A percentile compares a stretch with the other conserved stretches of the same genome.
These are phyloP conservation scores for Cataglyphis livida DNA, from an alignment of 2,888 invertebrate genomes.

Conservation along the genomic window DNA sequence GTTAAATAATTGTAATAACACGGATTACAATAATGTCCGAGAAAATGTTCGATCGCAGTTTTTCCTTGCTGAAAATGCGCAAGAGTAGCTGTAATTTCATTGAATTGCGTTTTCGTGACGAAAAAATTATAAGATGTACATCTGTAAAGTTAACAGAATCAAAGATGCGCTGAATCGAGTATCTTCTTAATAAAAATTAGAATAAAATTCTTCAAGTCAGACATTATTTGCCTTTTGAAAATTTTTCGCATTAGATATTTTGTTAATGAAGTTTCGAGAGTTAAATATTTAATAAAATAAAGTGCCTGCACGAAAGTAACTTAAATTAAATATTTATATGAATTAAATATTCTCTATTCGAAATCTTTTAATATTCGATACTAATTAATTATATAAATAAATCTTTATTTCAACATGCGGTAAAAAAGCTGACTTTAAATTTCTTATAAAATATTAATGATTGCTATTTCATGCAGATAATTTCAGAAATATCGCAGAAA, in stretches of 20 bases:
- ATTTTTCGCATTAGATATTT: not conserved
- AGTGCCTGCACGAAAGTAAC: not conserved
- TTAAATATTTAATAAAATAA: not conserved
- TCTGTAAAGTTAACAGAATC: not conserved
- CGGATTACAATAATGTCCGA: constrained; percentile 3
- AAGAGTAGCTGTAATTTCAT: not conserved
- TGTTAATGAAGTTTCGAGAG: not conserved
- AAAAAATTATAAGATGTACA: not conserved
- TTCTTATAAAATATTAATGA: not conserved
- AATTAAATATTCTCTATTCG: not conserved
- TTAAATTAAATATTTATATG: constrained; percentile 5
- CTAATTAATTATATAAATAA: constrained; percentile 8
- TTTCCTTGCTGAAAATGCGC: not conserved
- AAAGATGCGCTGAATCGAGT: not conserved
- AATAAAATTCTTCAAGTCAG: not conserved
- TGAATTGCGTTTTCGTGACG: not conserved
- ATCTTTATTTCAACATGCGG: not conserved
- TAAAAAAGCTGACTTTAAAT: not conserved
- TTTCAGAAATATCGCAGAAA: not conserved
- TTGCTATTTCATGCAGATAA: not conserved
- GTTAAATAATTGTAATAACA: constrained; percentile 1
- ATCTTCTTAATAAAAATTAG: constrained; percentile 13
- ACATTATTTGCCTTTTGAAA: not conserved
- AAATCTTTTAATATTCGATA: not conserved
- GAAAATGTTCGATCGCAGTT: not conserved